Percentiles rank a stretch among this genome's conserved stretches.
Conservation (phyloP, 2,888 invertebrate species). For the Ormyrus rosae region DNA sequence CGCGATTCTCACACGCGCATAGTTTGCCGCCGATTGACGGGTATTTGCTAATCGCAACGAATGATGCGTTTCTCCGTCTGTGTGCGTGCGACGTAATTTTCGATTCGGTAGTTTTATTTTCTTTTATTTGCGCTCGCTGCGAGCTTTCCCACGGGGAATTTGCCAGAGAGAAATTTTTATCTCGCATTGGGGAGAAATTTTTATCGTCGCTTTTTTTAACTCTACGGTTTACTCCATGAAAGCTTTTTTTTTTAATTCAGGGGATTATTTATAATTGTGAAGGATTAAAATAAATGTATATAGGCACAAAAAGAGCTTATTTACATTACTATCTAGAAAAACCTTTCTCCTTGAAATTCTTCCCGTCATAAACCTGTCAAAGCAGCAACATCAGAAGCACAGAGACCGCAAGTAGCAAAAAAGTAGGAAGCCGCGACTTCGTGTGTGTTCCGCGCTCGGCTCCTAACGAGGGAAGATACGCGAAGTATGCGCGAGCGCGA, state of each 20-base stretch:
- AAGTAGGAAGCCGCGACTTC: conserved; percentile 10
- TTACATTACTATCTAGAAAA: too few species aligned
- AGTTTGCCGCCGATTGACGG: conserved; percentile 32
- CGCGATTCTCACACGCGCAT: not conserved
- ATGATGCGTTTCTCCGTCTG: conserved; percentile 1
- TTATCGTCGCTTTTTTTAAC: too few species aligned
- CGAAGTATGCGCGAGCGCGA: conserved; percentile 43
- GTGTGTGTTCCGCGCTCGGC: conserved; percentile 34
- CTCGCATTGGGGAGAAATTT: too few species aligned
- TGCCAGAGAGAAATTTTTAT: too few species aligned
- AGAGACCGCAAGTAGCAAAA: not conserved
- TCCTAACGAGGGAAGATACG: conserved; percentile 55
- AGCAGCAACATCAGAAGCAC: not conserved
- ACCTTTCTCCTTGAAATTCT: not conserved
- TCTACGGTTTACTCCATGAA: too few species aligned
- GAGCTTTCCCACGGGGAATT: conserved; percentile 15
- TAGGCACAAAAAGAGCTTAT: too few species aligned
- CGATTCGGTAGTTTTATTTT: conserved; percentile 16
- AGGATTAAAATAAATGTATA: too few species aligned
- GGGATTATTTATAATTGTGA: too few species aligned
- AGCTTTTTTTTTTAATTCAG: too few species aligned
- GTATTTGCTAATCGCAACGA: conserved; percentile 47
- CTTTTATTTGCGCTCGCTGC: conserved; percentile 20
- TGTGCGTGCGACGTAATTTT: conserved; percentile 17
- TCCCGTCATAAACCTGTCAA: conserved; percentile 17